Evolutionary conservation across 2,888 invertebrate genomes (phyloP).

Genomic region (Scaptomyza parva): DNA sequence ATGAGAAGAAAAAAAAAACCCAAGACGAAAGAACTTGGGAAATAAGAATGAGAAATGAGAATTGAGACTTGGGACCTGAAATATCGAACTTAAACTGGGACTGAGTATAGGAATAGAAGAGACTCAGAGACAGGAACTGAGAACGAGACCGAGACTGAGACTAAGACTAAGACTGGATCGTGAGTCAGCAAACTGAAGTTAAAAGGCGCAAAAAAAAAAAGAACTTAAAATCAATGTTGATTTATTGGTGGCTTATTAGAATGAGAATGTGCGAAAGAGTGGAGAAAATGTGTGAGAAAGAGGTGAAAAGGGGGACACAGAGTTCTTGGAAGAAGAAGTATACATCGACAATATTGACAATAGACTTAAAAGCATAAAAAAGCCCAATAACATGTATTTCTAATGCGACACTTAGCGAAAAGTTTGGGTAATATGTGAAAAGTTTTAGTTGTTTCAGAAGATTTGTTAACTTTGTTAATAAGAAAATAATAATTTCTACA

Average conservation of each 20-base stretch:
- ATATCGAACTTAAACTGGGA: constrained; percentile 40
- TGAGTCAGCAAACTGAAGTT: constrained; percentile 68
- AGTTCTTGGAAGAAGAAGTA: constrained; percentile 45
- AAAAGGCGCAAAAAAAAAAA: constrained; percentile 61
- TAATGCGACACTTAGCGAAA: constrained; percentile 41
- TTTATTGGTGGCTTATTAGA: constrained; percentile 77
- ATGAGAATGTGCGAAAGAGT: constrained; percentile 56
- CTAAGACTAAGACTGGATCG: constrained; percentile 62
- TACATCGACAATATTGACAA: constrained; percentile 26
- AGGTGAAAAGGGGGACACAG: neutral
- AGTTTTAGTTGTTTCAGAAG: neutral
- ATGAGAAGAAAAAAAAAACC: constrained; percentile 38
- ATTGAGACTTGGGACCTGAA: constrained; percentile 53
- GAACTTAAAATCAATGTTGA: constrained; percentile 75
- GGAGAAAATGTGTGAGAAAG: constrained; percentile 11
- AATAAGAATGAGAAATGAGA: constrained; percentile 62
- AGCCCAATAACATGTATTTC: constrained; percentile 26
- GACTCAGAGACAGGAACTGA: constrained; percentile 13
- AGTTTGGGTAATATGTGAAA: neutral
- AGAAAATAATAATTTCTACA: too few species aligned
- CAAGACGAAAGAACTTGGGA: constrained; percentile 63
- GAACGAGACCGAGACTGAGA: constrained; percentile 41
- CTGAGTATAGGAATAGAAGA: constrained; percentile 17
- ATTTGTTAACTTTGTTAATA: too few species aligned
- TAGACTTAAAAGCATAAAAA: constrained; percentile 29